Base-by-base conservation (phyloP, 2,113 vertebrate genomes). In the Phycodurus eques region DNA sequence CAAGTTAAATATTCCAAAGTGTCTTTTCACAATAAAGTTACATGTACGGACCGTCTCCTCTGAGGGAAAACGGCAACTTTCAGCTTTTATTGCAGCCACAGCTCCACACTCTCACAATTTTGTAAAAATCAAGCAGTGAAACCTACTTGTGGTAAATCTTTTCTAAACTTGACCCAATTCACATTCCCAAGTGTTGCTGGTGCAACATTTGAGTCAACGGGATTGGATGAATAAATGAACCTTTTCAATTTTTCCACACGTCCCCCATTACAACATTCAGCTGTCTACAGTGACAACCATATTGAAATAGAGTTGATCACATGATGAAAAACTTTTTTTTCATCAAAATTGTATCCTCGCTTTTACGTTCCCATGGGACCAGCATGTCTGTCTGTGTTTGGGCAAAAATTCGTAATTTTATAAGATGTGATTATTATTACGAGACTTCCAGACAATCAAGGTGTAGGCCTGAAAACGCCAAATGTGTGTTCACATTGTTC, bases 1-100 rank as follows among this genome's bases (percentile, higher is more conserved):
- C 79, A 53, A 42, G 63, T 75, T 71, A 61, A 60, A 76, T 77
- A 69, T 70, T 70, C 49, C 42, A 35, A 35, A 59, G 66, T 49
- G 17, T 43, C 47, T 63, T 20, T 68, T 8, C 61, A 54, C 57
- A 57, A 22, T 64, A 31, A 42, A 33, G 62, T 75, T 31, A 33
- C 20, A 42, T 22, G 5, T 9, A 0, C 7, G 31, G 51, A 19
- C 44, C 35, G 47, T 53, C 22, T 49, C 5, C 43, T 5, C 8
- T 33, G n/a, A 33, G n/a, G 57, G 13, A 54, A 60, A 65, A 43
- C 14, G 47, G 43, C 43, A 66, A 66, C 20, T 46, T 47, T 47
- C n/a, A 66, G 44, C 64, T 47, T 66, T 66, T 63, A 63, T 63
- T 31, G 64, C 31, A n/a, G 7, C 2, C 14, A 47, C 13, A 9